Base-by-base conservation (phyloP, 2,888 invertebrate species). In the Dinocampus coccinellae region DNA sequence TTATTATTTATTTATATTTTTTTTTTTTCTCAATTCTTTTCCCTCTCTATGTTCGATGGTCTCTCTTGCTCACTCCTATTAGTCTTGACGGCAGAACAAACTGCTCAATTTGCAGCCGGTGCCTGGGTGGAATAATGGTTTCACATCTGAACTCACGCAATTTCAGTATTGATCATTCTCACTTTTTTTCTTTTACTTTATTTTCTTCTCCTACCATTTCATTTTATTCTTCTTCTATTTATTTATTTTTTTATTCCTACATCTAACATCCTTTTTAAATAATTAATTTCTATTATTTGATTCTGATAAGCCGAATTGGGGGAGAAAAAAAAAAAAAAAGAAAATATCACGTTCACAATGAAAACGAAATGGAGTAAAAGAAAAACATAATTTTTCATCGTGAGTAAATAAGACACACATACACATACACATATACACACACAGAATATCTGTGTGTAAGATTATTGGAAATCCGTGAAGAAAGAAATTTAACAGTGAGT, bases 61-160 rank as follows among this genome's bases (percentile, higher is more conserved):
- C 69, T 22, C 61, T 39, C 69, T 72, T 11, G 64, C 70, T 75
- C 13, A 39, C 36, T 24, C 22, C 39, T 62, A 58, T 63, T 72
- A 67, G 73, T 61, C 36, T 75, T 55, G 57, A 29, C 58, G 24
- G 61, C 75, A 77, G 82, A 84, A 85, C 83, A 85, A 84, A 85
- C 83, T 83, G 81, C 80, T 84, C 84, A 84, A 85, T 85, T 85
- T 85, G 82, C 73, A 83, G 81, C 79, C 77, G 39, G 39, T 77
- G 76, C 79, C 80, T 78, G 75, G 78, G 76, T 39, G 79, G 83
- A 83, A 80, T 82, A 84, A 84, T 82, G 80, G 80, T 80, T 79
- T 73, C 63, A 74, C 75, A 77, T 80, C 77, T 83, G 81, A 80
- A 76, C 76, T 74, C 80, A 78, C 75, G 80, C 33, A 29, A 20